Base-by-base conservation (phyloP, 2,797 vertebrate genomes). In the Esox lucius region DNA sequence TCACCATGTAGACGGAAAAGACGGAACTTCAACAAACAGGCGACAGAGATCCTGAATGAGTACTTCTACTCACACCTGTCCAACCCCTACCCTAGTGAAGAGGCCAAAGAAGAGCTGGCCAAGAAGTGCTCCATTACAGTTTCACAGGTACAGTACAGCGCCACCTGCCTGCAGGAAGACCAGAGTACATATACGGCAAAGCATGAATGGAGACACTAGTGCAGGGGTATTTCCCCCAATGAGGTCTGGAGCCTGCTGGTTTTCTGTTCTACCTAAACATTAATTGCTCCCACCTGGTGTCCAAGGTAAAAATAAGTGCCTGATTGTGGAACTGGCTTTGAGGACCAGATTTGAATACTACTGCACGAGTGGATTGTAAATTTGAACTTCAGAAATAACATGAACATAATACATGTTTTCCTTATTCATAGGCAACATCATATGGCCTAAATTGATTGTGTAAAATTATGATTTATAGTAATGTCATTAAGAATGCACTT, bases 61-160 rank as follows among this genome's bases (percentile, higher is more conserved):
- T 99, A 99, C 92, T 99, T 99, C 93, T 99, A 99, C 94, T 99
- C 98, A 12, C 98, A 99, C 92, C 97, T 99, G 93, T 98, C 96
- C 94, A 99, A 99, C 94, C 98, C 98, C 8, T 99, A 99, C 86
- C 98, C 98, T 90, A 99, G 98, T 77, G 98, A 99, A 92, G 98
- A 99, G 92, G 98, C 98, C 89, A 99, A 99, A 94, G 98, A 99
- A 89, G 98, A 99, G 90, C 92, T 99, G 93, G 98, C 97, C 91
- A 99, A 99, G 94, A 99, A 99, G 90, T 99, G 97, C 0, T 95
- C 95, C 92, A 99, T 99, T 94, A 99, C 98, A 76, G 97, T 99
- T 86, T 97, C 98, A 90, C 98, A 99, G 97, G 98, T 99, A 91
- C 26, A 70, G 73, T 68, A 72, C 64, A 67, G 66, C 19, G 26